Percentiles rank a stretch among this genome's conserved stretches.
Conservation (phyloP, 1,140 invertebrate species). For the Sarcophaga peregrina region DNA sequence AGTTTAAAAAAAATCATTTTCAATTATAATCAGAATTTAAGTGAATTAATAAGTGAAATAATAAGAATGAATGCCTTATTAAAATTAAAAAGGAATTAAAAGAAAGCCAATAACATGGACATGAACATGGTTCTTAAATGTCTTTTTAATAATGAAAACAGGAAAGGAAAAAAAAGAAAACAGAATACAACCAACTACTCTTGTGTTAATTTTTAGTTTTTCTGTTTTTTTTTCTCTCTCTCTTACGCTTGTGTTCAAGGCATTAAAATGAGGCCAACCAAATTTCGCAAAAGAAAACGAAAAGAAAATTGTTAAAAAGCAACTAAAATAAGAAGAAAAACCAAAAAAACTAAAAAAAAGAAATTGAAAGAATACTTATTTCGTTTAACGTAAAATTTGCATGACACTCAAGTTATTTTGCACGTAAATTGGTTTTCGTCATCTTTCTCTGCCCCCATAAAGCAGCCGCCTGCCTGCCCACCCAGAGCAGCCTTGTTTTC, state of each 20-base stretch:
- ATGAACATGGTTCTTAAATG: not conserved
- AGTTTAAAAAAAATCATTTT: too few species aligned
- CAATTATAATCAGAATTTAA: too few species aligned
- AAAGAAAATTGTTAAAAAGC: too few species aligned
- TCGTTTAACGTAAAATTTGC: slow-evolving; percentile 57
- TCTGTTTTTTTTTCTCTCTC: too few species aligned
- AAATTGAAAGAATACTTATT: not conserved
- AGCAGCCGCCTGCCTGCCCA: too few species aligned
- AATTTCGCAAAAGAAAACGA: not conserved
- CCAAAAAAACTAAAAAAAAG: not conserved
- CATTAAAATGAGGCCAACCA: slow-evolving; percentile 33
- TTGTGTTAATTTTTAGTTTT: slow-evolving; percentile 17
- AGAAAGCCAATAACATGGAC: not conserved
- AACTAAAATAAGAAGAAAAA: too few species aligned
- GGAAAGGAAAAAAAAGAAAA: not conserved
- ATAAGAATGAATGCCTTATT: not conserved
- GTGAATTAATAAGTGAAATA: not conserved
- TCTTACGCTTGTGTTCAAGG: too few species aligned
- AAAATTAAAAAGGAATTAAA: not conserved
- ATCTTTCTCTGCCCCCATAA: not conserved
- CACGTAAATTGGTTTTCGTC: slow-evolving; percentile 65
- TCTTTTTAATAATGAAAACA: not conserved
- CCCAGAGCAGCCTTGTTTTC: too few species aligned
- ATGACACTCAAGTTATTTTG: slow-evolving; percentile 67
- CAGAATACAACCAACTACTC: not conserved